Evolutionary conservation across 2,888 invertebrate species (phyloP), one percentile per base, ranked within the genome.

Genomic region (Pterostichus madidus): DNA sequence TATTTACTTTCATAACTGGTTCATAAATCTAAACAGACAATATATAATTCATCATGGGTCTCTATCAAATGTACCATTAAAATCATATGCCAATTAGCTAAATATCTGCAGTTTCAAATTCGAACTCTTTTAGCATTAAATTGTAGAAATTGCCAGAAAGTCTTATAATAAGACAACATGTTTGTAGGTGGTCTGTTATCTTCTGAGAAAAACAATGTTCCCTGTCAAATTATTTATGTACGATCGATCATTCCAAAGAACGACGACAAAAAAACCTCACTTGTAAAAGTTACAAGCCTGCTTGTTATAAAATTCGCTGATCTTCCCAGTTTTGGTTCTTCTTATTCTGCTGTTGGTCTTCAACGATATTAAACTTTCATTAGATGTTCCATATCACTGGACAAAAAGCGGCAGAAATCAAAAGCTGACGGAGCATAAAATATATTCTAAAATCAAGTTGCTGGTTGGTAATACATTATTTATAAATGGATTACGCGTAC

Each of bases 161-260:
- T 59, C 59, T 59, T 59, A 17, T 10, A 59, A 59, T 11, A 59
- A 59, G 59, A 46, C 68, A 71, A 44, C 44, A 71, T 15, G 68
- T 44, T 59, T 61, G 44, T 78, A 59, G 78, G 78, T 78, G 78
- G 78, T 77, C 77, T 77, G 77, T 56, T 35, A 56, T 61, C 44
- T 56, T 15, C 56, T 10, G 17, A 39, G 32, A 77, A 77, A 77
- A 77, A 77, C 76, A 77, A 77, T 77, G 78, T 78, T 44, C 78
- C 24, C 61, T 78, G 78, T 78, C 78, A 78, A 78, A 78, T 78
- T 61, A 78, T 78, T 78, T 78, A 56, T 78, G 76, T 77, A 53
- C 76, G 76, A 77, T 77, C 76, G 56, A 77, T 77, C 76, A 77
- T 71, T 71, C 71, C 17, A 24, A 24, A 59, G 17, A 59, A 39